Conservation (phyloP, 2,888 invertebrate species). For the Caenorhabditis afra region DNA sequence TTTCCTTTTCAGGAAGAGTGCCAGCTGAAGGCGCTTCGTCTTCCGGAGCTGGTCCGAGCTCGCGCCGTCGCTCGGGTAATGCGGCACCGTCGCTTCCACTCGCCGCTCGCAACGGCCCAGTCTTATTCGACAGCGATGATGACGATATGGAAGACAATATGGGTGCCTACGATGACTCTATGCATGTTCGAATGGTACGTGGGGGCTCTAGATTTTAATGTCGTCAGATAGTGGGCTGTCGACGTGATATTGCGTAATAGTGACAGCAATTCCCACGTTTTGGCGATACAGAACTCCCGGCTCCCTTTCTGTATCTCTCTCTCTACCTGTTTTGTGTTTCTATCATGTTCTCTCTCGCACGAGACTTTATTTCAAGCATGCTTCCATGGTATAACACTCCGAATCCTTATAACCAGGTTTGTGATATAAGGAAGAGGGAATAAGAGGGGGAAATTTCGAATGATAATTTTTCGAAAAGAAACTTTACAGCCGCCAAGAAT, state of each 20-base stretch:
- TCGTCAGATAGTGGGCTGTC: neutral
- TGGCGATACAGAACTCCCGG: neutral
- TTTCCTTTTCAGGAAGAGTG: constrained; percentile 2
- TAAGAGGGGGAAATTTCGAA: too few species aligned
- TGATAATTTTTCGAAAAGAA: too few species aligned
- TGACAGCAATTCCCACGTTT: constrained; percentile 1
- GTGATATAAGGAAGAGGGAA: too few species aligned
- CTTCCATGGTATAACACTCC: constrained; percentile 33
- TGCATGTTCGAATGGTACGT: neutral
- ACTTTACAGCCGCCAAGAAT: constrained; percentile 18
- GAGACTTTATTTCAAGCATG: constrained; percentile 17
- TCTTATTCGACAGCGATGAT: constrained; percentile 29
- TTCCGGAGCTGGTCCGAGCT: neutral
- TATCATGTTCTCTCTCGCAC: constrained; percentile 24
- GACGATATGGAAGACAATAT: constrained; percentile 33
- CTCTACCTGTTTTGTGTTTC: neutral
- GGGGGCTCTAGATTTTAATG: neutral
- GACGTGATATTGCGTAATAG: neutral
- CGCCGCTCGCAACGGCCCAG: neutral
- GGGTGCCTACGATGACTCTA: constrained; percentile 39
- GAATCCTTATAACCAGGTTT: neutral
- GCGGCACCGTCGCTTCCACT: constrained; percentile 8
- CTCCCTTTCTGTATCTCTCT: neutral
- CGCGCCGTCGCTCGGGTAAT: constrained; percentile 15
- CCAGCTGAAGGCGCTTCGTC: neutral